These are phyloP conservation scores for Platynereis dumerilii DNA, from an alignment of 2,888 invertebrate genomes.

Conservation along the genomic window DNA sequence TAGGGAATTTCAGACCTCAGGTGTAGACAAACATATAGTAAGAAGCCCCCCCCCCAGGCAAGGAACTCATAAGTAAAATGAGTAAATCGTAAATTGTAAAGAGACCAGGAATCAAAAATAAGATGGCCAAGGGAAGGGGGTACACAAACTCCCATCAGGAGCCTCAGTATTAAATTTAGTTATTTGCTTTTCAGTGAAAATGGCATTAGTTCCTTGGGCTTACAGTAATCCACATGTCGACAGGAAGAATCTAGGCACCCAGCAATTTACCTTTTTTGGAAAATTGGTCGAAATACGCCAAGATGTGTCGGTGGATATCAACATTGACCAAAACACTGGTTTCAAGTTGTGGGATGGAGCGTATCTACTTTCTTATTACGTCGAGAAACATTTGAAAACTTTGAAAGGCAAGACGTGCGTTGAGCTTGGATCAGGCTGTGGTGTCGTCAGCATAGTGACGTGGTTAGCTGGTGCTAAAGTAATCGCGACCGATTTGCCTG, in stretches of 20 bases:
- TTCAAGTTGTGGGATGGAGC: conserved; percentile 41
- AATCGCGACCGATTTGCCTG: conserved; percentile 33
- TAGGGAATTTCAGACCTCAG: too few species aligned
- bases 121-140: too few species aligned
- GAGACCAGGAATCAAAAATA: too few species aligned
- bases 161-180: too few species aligned
- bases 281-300: conserved; percentile 31
- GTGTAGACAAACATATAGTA: too few species aligned
- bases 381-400: conserved; percentile 27
- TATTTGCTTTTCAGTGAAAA: too few species aligned
- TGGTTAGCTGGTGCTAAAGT: conserved; percentile 34
- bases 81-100: too few species aligned
- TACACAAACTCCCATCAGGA: too few species aligned
- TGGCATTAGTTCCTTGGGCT: conserved; percentile 39
- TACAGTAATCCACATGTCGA: conserved; percentile 37
- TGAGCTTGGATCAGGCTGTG: conserved; percentile 41
- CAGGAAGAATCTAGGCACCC: not conserved
- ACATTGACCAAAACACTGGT: conserved; percentile 32
- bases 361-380: conserved; percentile 34
- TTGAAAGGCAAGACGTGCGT: conserved; percentile 32
- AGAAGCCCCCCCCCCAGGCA: too few species aligned
- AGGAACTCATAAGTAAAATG: too few species aligned
- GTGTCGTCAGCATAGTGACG: conserved; percentile 36
- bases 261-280: conserved; percentile 30
- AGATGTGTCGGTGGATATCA: conserved; percentile 28